Conservation (phyloP, 2,888 invertebrate genomes). For the Hyalella azteca region DNA sequence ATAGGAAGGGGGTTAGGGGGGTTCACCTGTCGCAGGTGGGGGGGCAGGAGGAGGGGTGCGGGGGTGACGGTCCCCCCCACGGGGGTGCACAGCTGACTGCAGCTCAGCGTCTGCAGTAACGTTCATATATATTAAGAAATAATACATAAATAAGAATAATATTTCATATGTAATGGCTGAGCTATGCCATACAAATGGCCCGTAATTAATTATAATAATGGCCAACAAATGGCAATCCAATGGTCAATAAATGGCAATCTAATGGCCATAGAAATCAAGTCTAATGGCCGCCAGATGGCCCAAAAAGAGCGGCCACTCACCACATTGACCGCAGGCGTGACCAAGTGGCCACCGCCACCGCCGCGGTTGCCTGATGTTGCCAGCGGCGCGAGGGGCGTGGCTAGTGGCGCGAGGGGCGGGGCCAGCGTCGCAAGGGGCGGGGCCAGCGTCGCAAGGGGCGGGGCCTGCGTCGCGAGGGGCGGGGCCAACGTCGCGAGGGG, state of each 20-base stretch:
- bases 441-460: not conserved
- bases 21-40: not conserved
- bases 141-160: too few species aligned
- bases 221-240: too few species aligned
- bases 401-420: not conserved
- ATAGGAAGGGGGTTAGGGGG: not conserved
- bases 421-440: too few species aligned
- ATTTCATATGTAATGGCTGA: too few species aligned
- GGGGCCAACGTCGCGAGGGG: not conserved
- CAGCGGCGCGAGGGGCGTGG: not conserved
- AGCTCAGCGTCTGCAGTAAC: not conserved
- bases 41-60: not conserved
- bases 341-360: not conserved
- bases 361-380: not conserved
- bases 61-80: not conserved
- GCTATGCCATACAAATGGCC: too few species aligned
- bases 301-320: too few species aligned
- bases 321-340: not conserved
- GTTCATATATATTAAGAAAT: too few species aligned
- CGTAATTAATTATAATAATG: too few species aligned
- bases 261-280: too few species aligned
- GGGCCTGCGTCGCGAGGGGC: conserved; percentile 1
- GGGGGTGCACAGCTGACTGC: not conserved
- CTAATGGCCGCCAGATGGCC: too few species aligned
- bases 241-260: too few species aligned